Evolutionary conservation across 2,113 vertebrate species (phyloP), one percentile per base, ranked within the genome.

Genomic region (Caracal caracal): DNA sequence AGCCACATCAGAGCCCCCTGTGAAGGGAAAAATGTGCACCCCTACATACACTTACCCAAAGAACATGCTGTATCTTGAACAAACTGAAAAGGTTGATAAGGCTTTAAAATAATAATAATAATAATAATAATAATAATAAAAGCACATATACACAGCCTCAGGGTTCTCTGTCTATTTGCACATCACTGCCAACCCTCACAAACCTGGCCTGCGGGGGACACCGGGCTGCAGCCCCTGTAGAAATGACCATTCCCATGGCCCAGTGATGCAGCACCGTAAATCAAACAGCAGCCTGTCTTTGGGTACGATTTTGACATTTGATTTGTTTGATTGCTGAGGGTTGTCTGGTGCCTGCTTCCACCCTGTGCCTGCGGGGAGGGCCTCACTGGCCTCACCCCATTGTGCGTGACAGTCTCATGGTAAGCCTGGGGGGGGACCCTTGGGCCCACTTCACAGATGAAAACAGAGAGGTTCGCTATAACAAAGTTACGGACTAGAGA

Each of bases 401-500:
- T 17, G 5, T 37, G 66, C 13, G 11, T 37, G 4, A 35, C 3
- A 2, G 53, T 10, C 40, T 68, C n/a, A 1, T 0, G 5, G 7
- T 0, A 13, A 43, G 24, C 33, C 86, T 33, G 9, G 22, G 33
- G 7, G 1, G 17, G 5, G 51, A 53, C 12, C 59, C 59, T 59
- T 12, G 6, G 10, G 2, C 24, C 78, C 43, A n/a, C 3, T 10
- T 35, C 26, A 35, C 17, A 10, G 61, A 43, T 12, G 9, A 59
- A 40, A n/a, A 63, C 1, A 53, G 19, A 10, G 49, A 51, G 30
- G 49, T 22, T 20, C 8, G 26, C 37, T 0, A 0, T 7, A 33
- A 2, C 51, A 13, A 47, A 49, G 43, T 0, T 15, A 3, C 6
- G 33, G 53, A 13, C 73, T 1, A 0, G 11, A 4, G 0, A 40